Conservation (phyloP, 53 echinoderm and acorn worm species). For the Paracentrotus lividus region DNA sequence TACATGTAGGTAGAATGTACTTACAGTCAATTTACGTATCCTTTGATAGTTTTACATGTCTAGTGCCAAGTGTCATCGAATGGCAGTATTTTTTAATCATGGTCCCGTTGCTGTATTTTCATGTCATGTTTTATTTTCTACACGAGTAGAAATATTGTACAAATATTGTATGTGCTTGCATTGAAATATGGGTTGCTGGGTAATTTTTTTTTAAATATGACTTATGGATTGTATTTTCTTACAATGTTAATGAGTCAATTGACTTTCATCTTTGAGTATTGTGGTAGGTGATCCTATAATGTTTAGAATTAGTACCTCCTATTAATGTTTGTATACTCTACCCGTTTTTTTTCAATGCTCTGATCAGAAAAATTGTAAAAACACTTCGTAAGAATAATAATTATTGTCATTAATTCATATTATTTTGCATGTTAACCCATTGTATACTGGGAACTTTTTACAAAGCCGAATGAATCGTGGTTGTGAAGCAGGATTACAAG, state of each 20-base stretch:
- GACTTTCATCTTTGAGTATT: neutral
- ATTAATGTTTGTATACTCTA: too few species aligned
- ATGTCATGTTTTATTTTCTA: neutral
- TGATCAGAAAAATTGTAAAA: too few species aligned
- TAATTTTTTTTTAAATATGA: neutral
- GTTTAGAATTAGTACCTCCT: too few species aligned
- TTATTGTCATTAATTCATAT: too few species aligned
- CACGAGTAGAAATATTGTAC: neutral
- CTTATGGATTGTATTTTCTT: neutral
- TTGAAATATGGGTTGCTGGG: neutral
- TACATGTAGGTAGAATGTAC: neutral
- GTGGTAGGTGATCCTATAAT: too few species aligned
- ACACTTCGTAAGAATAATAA: too few species aligned
- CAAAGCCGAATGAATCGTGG: too few species aligned
- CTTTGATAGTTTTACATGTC: neutral
- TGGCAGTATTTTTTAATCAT: neutral
- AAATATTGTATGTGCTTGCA: neutral
- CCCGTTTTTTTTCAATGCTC: too few species aligned
- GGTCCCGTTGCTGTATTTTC: neutral
- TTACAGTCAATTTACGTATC: neutral
- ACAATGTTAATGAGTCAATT: neutral
- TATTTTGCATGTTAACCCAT: too few species aligned
- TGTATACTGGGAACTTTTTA: too few species aligned
- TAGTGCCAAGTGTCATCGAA: constrained; percentile 2
- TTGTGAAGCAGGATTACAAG: too few species aligned